phyloP scores from a whole-genome alignment of 30 jellyfish, hydroid and myxozoan genomes.

The Nemopilema nomurai region DNA sequence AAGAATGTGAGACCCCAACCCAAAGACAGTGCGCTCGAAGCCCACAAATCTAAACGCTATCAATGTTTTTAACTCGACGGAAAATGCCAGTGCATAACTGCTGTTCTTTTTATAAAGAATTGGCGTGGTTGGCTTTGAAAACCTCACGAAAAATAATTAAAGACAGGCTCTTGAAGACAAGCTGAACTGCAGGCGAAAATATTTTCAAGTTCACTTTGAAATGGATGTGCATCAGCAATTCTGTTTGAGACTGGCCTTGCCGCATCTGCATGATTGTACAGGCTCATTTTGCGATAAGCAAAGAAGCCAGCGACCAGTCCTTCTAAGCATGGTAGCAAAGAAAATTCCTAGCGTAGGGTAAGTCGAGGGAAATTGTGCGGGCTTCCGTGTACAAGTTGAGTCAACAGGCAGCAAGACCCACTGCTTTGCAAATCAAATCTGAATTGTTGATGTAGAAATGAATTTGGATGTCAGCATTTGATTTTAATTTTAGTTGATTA shows the following conservation, averaged over 20 bases:
- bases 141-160: too few species aligned
- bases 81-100: too few species aligned
- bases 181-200: not conserved
- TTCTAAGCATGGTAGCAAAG: too few species aligned
- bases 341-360: too few species aligned
- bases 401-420: not conserved
- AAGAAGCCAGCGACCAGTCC: not conserved
- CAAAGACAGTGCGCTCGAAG: too few species aligned
- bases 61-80: too few species aligned
- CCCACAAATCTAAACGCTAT: too few species aligned
- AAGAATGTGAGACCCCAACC: too few species aligned
- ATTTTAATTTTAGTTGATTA: not conserved
- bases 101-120: too few species aligned
- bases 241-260: not conserved
- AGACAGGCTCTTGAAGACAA: too few species aligned
- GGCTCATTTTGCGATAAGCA: not conserved
- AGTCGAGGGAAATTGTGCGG: too few species aligned
- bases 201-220: not conserved
- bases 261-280: not conserved
- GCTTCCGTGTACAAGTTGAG: not conserved
- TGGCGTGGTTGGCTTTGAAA: too few species aligned
- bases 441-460: not conserved
- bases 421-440: not conserved
- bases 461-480: not conserved
- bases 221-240: not conserved